phyloP scores from a whole-genome alignment of 1,140 invertebrate genomes.

The Diabrotica undecimpunctata region DNA sequence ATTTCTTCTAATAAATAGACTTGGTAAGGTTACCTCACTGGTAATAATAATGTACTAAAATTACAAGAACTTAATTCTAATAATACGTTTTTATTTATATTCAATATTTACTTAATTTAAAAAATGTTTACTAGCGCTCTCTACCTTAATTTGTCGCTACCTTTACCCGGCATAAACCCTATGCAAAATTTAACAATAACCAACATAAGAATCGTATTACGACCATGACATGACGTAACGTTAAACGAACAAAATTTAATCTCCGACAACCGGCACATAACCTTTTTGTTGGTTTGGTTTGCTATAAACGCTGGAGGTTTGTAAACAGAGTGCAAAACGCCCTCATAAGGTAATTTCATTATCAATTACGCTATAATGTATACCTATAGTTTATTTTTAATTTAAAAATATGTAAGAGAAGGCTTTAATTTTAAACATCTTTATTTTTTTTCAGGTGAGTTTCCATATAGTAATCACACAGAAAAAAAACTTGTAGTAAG shows the following conservation, averaged over 20 bases:
- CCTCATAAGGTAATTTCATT: not conserved
- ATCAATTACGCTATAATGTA: not conserved
- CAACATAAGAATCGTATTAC: conserved; percentile 6
- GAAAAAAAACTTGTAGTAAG: too few relatives aligned
- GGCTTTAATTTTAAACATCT: conserved; percentile 7
- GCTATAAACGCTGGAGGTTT: conserved; percentile 8
- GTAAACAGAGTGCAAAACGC: not conserved
- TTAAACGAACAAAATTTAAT: conserved; percentile 10
- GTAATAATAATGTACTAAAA: too few relatives aligned
- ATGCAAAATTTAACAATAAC: conserved; percentile 11
- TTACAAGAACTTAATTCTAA: too few relatives aligned
- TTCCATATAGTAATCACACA: not conserved
- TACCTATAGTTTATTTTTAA: not conserved
- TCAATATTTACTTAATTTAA: too few relatives aligned
- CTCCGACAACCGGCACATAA: conserved; percentile 5
- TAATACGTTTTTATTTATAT: too few relatives aligned
- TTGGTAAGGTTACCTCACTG: too few relatives aligned
- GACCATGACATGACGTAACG: conserved; percentile 9
- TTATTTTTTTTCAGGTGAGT: conserved; percentile 12
- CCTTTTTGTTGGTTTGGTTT: conserved; percentile 3
- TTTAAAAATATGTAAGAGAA: not conserved
- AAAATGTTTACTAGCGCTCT: too few relatives aligned
- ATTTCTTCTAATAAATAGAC: too few relatives aligned
- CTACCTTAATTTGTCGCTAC: not conserved
- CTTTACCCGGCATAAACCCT: not conserved